Evolutionary conservation across 2,888 invertebrate species (phyloP), one percentile per base, ranked within the genome.

Genomic region (Lacanobia wlatinum): DNA sequence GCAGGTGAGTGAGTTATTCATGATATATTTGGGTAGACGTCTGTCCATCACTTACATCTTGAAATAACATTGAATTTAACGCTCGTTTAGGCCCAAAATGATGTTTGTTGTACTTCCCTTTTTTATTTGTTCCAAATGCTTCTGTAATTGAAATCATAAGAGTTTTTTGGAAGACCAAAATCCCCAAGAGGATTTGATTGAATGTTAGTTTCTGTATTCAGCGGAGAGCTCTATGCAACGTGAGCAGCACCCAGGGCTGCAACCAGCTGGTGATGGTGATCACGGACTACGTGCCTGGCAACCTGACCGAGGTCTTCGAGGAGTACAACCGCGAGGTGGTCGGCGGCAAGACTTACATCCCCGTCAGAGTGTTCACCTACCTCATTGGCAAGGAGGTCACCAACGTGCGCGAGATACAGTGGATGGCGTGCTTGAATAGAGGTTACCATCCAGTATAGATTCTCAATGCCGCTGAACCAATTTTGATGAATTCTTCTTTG

Each of bases 251-350:
- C 8, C 96, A 97, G 70, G 97, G 97, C 48, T 99, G 99, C 91
- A 99, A 99, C 94, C 99, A 99, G 93, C 97, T 99, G 43, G 99
- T 99, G 78, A 99, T 99, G 99, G 95, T 99, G 72, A 97, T 99
- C 80, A 99, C 99, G 0, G 99, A 99, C 93, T 99, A 99, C 60
- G 98, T 99, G 5, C 98, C 99, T 0, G 98, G 98, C 63, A 98
- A 98, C 91, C 97, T 98, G 82, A 98, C 98, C 18, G 98, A 99
- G 85, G 97, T 99, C 6, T 99, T 99, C 89, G 97, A 98, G 78
- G 95, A 97, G 82, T 97, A 98, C 93, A 99, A 99, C 92, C 97
- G 97, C 94, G 96, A 96, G 68, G 94, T 96, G 77, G 97, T 97
- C 79, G 97, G 96, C 23, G 91, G 90, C 50, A 91, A 92, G 40